Evolutionary conservation across 1,140 invertebrate genomes (phyloP).

Genomic region (Teleogryllus occipitalis): DNA sequence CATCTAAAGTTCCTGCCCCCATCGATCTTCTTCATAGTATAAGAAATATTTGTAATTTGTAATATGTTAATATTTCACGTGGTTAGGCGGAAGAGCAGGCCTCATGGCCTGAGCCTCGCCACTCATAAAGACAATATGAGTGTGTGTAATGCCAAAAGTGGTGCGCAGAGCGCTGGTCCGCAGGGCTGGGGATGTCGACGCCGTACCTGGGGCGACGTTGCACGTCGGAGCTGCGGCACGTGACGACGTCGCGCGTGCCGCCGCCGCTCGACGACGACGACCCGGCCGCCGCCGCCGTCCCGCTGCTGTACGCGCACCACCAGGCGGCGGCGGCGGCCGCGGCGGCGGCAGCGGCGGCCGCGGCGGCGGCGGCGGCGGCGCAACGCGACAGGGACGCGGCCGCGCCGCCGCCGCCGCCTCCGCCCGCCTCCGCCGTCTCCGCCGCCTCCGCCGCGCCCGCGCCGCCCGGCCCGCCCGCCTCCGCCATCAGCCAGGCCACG

Average conservation of each 20-base stretch:
- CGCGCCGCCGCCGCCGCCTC: background rate
- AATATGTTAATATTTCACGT: too few species aligned
- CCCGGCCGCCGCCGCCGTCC: background rate
- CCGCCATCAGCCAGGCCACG: slow-evolving; percentile 29
- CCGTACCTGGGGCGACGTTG: slow-evolving; percentile 9
- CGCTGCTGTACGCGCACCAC: background rate
- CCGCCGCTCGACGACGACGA: background rate
- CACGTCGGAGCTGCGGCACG: background rate
- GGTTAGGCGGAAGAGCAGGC: too few species aligned
- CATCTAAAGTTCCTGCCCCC: too few species aligned
- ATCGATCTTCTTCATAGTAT: too few species aligned
- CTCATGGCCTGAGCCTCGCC: too few species aligned
- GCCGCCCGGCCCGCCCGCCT: slow-evolving; percentile 9
- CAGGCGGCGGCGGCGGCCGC: background rate
- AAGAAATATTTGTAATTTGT: too few species aligned
- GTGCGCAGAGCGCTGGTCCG: background rate
- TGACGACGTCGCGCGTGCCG: background rate
- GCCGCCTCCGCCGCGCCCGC: slow-evolving; percentile 29
- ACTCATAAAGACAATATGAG: too few species aligned
- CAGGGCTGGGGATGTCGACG: slow-evolving; percentile 13
- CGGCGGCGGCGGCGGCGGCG: slow-evolving; percentile 8
- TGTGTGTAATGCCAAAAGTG: too few species aligned
- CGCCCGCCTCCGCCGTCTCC: slow-evolving; percentile 33
- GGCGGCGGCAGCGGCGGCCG: too few species aligned
- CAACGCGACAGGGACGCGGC: slow-evolving; percentile 8